These are phyloP conservation scores for Phoeniculus purpureus DNA, from an alignment of 2,797 vertebrate genomes.

Conservation along the genomic window DNA sequence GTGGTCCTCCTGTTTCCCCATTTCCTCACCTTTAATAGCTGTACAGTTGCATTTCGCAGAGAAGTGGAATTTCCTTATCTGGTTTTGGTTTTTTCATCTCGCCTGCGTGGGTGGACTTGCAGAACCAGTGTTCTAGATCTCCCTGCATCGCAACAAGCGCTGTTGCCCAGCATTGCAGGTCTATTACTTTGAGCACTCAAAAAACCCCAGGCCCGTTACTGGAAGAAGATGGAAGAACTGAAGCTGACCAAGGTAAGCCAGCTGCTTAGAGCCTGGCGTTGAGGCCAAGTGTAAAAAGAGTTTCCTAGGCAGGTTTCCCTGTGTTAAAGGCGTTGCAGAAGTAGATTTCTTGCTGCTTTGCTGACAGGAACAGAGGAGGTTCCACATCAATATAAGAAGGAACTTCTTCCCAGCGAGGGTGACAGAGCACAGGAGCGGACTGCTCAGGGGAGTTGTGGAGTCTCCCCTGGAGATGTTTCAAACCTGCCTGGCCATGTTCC, in stretches of 20 bases:
- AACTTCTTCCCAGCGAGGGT: too few species aligned
- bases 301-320: neutral
- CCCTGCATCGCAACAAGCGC: neutral
- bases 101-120: slow-evolving; percentile 19
- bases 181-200: neutral
- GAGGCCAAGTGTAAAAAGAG: neutral
- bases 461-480: too few species aligned
- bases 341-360: neutral
- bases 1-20: neutral
- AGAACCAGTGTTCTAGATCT: slow-evolving; percentile 34
- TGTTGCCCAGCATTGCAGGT: neutral
- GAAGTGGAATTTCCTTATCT: slow-evolving; percentile 45
- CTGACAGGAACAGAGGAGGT: neutral
- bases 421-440: too few species aligned
- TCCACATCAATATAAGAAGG: too few species aligned
- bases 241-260: slow-evolving; percentile 51
- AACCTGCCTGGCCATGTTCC: too few species aligned
- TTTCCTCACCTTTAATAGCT: slow-evolving; percentile 7
- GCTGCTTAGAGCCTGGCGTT: neutral
- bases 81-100: slow-evolving; percentile 44
- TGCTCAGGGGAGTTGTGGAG: too few species aligned
- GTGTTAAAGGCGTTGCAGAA: neutral
- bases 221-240: slow-evolving; percentile 11
- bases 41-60: slow-evolving; percentile 9
- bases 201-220: neutral